Conservation (phyloP, 2,113 vertebrate genomes). For the Grammomys dolichurus region DNA sequence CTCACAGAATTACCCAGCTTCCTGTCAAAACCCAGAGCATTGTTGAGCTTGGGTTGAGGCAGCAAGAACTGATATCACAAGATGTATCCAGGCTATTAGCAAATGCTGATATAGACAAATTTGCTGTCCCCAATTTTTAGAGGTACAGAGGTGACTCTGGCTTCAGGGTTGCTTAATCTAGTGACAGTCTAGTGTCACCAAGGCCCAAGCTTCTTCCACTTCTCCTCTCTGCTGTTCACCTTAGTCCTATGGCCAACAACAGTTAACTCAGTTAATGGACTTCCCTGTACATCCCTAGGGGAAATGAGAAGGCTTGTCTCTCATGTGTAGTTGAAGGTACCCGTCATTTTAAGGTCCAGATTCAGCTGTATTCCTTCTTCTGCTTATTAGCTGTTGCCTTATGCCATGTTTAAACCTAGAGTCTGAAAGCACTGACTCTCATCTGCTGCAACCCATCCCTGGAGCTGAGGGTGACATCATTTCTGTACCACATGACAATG, state of each 20-base stretch:
- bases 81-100: neutral
- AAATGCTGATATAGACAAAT: neutral
- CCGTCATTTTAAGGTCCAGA: neutral
- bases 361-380: neutral
- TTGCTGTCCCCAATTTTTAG: neutral
- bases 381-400: neutral
- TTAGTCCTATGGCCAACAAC: neutral
- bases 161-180: conserved; percentile 10
- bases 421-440: neutral
- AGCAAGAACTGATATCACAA: neutral
- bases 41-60: conserved; percentile 20
- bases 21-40: neutral
- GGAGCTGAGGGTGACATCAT: neutral
- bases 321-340: neutral
- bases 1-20: neutral
- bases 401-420: neutral
- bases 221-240: neutral
- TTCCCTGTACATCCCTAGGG: neutral
- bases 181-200: neutral
- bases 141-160: neutral
- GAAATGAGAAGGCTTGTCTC: neutral
- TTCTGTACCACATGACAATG: neutral
- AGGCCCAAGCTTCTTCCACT: neutral
- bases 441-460: neutral
- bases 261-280: neutral